Percentiles rank a stretch among this genome's conserved stretches.
These are phyloP conservation scores for Ciconia nigra DNA, from an alignment of 2,797 vertebrate genomes.

Conservation along the genomic window DNA sequence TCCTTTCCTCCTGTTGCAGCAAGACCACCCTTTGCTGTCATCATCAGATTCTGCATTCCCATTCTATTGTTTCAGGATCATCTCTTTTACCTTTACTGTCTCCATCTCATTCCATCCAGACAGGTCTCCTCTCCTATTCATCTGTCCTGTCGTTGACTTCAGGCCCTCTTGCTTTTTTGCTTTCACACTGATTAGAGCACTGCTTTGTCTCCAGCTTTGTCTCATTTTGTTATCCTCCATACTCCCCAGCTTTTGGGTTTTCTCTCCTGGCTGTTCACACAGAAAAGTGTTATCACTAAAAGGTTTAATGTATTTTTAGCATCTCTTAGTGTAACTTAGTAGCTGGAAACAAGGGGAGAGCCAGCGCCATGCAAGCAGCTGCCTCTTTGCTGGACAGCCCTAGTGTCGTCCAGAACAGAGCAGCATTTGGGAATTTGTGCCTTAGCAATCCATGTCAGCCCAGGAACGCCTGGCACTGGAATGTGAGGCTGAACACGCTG, in stretches of 20 bases:
- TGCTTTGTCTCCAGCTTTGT: background rate
- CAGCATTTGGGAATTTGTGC: background rate
- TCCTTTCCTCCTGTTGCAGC: background rate
- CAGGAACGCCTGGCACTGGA: background rate
- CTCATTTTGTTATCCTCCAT: background rate
- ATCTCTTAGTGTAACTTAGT: background rate
- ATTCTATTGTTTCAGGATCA: rapidly evolving
- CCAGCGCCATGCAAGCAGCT: background rate
- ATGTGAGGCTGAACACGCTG: background rate
- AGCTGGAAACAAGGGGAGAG: background rate
- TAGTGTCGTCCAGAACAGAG: background rate
- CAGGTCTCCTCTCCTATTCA: background rate
- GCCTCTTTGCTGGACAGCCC: background rate
- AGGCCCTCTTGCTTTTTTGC: background rate
- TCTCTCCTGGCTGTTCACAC: background rate
- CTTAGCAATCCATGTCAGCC: background rate
- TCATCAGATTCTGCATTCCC: background rate
- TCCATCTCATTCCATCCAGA: background rate
- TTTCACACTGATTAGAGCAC: background rate
- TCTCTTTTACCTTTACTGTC: background rate
- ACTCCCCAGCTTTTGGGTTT: background rate
- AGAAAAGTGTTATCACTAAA: background rate
- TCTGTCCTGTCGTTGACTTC: background rate
- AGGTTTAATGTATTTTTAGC: background rate
- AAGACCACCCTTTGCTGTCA: background rate